Evolutionary conservation across 2,113 vertebrate species (phyloP).

Genomic region (Camelus bactrianus): DNA sequence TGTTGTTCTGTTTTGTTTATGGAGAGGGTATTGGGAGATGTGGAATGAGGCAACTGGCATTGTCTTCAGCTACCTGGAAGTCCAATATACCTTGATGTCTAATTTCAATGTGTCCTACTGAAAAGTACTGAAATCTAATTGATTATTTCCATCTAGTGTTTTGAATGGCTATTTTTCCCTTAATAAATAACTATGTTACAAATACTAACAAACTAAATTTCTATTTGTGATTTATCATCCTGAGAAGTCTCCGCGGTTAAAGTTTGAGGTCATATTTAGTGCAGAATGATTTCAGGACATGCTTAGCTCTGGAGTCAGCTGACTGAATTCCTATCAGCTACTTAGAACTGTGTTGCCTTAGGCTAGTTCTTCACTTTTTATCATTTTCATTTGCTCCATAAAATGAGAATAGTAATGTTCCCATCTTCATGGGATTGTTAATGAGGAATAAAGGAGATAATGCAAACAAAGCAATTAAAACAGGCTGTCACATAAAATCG

Average conservation of each 20-base stretch:
- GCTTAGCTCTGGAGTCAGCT: background rate
- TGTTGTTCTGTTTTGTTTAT: background rate
- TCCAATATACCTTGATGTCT: background rate
- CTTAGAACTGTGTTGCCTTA: background rate
- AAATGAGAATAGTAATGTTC: background rate
- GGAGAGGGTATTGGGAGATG: background rate
- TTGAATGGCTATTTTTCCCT: background rate
- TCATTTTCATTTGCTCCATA: background rate
- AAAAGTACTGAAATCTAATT: background rate
- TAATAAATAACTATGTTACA: background rate
- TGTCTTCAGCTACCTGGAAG: background rate
- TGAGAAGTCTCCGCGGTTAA: background rate
- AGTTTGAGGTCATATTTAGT: background rate
- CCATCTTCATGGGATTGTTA: background rate
- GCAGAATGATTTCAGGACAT: background rate
- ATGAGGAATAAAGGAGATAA: conserved; percentile 5
- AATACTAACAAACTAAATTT: background rate
- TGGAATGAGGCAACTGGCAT: background rate
- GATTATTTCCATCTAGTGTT: background rate
- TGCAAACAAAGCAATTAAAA: conserved; percentile 27
- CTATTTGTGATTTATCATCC: background rate
- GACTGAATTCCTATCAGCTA: background rate
- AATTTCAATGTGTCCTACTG: background rate
- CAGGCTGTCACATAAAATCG: background rate
- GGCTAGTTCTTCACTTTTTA: conserved; percentile 17